phyloP scores from a whole-genome alignment of 1,140 invertebrate genomes.

The Dendrolimus kikuchii region DNA sequence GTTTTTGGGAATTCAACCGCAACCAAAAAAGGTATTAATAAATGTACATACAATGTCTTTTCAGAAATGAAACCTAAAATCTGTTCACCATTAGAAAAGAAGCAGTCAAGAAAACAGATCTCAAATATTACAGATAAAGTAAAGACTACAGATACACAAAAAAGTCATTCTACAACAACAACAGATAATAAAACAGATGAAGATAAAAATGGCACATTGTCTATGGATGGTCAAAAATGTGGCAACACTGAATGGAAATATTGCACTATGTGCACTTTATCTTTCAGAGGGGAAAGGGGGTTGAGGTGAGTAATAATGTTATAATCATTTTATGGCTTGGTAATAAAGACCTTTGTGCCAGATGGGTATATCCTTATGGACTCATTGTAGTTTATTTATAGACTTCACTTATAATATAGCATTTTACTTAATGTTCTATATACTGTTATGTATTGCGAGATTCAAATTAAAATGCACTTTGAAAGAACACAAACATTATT shows the following conservation, averaged over 20 bases:
- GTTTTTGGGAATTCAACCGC: too few species aligned
- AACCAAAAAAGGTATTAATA: too few species aligned
- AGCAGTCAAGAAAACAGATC: conserved; percentile 13
- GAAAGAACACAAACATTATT: too few species aligned
- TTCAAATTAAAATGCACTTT: too few species aligned
- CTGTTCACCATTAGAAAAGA: conserved; percentile 21
- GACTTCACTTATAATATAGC: too few species aligned
- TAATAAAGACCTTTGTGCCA: too few species aligned
- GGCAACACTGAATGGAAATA: conserved; percentile 15
- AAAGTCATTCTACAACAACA: not conserved
- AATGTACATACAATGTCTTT: conserved; percentile 5
- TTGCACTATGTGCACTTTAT: conserved; percentile 34
- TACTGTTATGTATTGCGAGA: too few species aligned
- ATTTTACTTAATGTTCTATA: too few species aligned
- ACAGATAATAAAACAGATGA: conserved; percentile 6
- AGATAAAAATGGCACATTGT: conserved; percentile 12
- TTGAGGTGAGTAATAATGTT: conserved; percentile 26
- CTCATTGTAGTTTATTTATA: too few species aligned
- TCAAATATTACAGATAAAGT: conserved; percentile 2
- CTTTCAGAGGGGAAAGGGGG: conserved; percentile 40
- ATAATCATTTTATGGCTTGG: too few species aligned
- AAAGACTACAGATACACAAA: conserved; percentile 1
- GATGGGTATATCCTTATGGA: too few species aligned
- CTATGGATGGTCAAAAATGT: conserved; percentile 9
- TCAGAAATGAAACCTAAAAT: conserved; percentile 40